phyloP scores from a whole-genome alignment of 92 coral and sea anemone species.

The Palythoa caribaeorum region DNA sequence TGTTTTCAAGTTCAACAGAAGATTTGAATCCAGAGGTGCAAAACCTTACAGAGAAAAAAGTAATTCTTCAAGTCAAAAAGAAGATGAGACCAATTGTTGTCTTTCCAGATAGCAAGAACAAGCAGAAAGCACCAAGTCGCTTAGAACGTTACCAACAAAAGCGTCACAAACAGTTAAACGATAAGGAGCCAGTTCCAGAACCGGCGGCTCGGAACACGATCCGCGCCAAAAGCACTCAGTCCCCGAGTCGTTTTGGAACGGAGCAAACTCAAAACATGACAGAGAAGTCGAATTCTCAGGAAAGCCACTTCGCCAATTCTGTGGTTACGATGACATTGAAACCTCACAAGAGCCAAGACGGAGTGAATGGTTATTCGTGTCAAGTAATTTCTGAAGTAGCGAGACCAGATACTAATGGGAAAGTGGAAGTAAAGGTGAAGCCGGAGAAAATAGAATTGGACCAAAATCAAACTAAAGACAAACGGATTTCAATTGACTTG shows the following conservation, averaged over 20 bases:
- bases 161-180: slow-evolving; percentile 12
- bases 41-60: neutral
- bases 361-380: slow-evolving; percentile 1
- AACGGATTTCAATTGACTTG: slow-evolving; percentile 53
- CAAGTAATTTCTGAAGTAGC: slow-evolving; percentile 19
- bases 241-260: slow-evolving; percentile 14
- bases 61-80: slow-evolving; percentile 8
- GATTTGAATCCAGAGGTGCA: slow-evolving; percentile 18
- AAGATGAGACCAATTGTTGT: slow-evolving; percentile 43
- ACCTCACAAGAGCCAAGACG: slow-evolving; percentile 4
- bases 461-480: slow-evolving; percentile 3
- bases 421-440: neutral
- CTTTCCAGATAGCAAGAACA: slow-evolving; percentile 8
- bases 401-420: neutral
- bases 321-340: slow-evolving; percentile 37
- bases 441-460: neutral
- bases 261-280: neutral
- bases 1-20: slow-evolving; percentile 4
- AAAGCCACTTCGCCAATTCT: slow-evolving; percentile 13
- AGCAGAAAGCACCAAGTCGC: slow-evolving; percentile 15
- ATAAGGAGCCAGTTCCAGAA: neutral
- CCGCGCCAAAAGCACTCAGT: neutral
- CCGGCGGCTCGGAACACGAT: slow-evolving; percentile 27
- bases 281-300: slow-evolving; percentile 4
- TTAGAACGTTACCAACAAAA: slow-evolving; percentile 34